These are phyloP conservation scores for Troilus luridus DNA, from an alignment of 2,888 invertebrate genomes.

Conservation along the genomic window DNA sequence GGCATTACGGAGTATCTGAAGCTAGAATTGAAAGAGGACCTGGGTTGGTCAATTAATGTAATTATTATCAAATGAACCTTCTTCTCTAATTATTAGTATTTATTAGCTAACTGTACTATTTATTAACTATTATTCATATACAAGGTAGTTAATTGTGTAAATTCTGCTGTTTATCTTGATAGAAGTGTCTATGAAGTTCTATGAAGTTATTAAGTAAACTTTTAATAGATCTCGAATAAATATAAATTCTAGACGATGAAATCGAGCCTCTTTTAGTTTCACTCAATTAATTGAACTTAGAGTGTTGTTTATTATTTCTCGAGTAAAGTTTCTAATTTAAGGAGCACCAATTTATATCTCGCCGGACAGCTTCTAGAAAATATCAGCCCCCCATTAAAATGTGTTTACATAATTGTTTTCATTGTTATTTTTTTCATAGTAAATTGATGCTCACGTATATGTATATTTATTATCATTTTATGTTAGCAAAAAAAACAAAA, in stretches of 20 bases:
- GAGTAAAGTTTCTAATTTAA: constrained; percentile 30
- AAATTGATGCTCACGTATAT: background rate
- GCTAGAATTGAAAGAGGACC: too few species aligned
- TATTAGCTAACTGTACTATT: too few species aligned
- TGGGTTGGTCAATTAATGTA: too few species aligned
- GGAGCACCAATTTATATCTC: background rate
- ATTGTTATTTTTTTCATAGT: background rate
- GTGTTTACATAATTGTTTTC: background rate
- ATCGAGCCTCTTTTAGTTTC: constrained; percentile 17
- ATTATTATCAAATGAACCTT: too few species aligned
- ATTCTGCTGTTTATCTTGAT: too few species aligned
- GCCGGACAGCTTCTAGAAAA: background rate
- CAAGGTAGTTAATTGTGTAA: background rate
- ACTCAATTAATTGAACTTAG: background rate
- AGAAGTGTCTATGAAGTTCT: too few species aligned
- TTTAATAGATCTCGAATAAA: background rate
- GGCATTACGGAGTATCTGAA: too few species aligned
- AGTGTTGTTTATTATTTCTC: background rate
- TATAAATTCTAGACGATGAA: constrained; percentile 4
- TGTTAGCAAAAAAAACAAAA: too few species aligned
- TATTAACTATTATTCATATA: too few species aligned
- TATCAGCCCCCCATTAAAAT: background rate
- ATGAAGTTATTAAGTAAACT: background rate
- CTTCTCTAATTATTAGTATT: too few species aligned
- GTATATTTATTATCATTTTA: background rate